phyloP scores from a whole-genome alignment of 1,140 invertebrate genomes.

The Pseudachorutes palmiensis region DNA sequence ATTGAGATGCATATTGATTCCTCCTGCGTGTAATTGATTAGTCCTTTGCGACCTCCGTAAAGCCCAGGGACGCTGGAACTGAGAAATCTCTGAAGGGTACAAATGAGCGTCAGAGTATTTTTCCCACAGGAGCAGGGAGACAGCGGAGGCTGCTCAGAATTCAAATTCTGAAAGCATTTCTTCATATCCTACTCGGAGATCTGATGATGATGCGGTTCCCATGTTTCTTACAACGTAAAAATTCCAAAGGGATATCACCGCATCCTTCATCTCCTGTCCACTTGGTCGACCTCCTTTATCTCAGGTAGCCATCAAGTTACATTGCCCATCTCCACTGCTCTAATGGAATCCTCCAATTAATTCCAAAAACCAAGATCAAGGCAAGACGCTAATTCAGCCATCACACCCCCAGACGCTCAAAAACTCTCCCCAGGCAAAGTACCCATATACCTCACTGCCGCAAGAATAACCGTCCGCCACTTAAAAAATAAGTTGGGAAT shows the following conservation, averaged over 20 bases:
- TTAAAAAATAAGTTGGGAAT: neutral
- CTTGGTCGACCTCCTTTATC: neutral
- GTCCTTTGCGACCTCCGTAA: neutral
- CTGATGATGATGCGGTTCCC: slow-evolving; percentile 8
- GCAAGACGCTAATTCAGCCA: neutral
- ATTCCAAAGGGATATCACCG: neutral
- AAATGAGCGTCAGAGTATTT: slow-evolving; percentile 6
- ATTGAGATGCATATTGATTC: neutral
- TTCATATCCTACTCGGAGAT: neutral
- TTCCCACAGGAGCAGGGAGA: neutral
- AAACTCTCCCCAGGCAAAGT: neutral
- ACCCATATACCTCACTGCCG: neutral
- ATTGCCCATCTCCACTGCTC: neutral
- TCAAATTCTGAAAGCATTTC: neutral
- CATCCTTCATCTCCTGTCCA: neutral
- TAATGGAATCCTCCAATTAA: slow-evolving; percentile 7
- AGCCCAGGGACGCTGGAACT: neutral
- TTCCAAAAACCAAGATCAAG: neutral
- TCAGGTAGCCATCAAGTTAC: neutral
- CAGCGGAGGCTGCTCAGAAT: neutral
- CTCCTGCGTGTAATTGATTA: slow-evolving; percentile 4
- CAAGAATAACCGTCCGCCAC: neutral
- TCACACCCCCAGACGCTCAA: neutral
- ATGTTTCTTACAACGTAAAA: neutral
- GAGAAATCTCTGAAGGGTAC: neutral